Percentiles rank a stretch among this genome's conserved stretches.
Conservation (phyloP, 2,888 invertebrate species). For the Parascotia fuliginaria region DNA sequence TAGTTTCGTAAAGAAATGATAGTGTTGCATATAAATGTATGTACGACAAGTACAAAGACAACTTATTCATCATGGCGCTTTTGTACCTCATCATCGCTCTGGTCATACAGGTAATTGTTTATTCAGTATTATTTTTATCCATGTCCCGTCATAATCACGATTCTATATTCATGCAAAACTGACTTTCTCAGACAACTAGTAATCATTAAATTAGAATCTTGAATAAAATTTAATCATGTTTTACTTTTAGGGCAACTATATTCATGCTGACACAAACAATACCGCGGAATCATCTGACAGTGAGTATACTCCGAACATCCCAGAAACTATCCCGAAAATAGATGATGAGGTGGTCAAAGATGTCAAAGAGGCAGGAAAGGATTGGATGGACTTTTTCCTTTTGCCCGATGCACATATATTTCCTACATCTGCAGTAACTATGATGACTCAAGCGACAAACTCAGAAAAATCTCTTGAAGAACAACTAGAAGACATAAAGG, state of each 20-base stretch:
- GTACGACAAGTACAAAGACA: conserved; percentile 30
- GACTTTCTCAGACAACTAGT: not conserved
- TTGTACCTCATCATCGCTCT: conserved; percentile 65
- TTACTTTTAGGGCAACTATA: conserved; percentile 60
- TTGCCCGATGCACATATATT: conserved; percentile 49
- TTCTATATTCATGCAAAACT: conserved; percentile 1
- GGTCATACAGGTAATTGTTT: conserved; percentile 67
- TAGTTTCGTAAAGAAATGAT: conserved; percentile 61
- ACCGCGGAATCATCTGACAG: conserved; percentile 42
- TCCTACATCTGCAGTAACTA: conserved; percentile 61
- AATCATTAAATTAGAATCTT: not conserved
- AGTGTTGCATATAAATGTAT: conserved; percentile 60
- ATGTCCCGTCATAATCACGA: not conserved
- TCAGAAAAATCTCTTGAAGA: conserved; percentile 70
- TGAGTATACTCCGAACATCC: conserved; percentile 39
- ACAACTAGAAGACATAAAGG: conserved; percentile 72
- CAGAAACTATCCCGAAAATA: conserved; percentile 42
- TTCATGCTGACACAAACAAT: conserved; percentile 45
- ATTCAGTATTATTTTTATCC: conserved; percentile 3
- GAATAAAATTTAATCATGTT: not conserved
- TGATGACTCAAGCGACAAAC: conserved; percentile 67
- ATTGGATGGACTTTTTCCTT: conserved; percentile 66
- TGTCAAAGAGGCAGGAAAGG: conserved; percentile 48
- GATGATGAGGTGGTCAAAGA: conserved; percentile 49
- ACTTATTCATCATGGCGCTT: conserved; percentile 64